These are phyloP conservation scores for Athrips mouffetella DNA, from an alignment of 2,888 invertebrate species.

Conservation along the genomic window DNA sequence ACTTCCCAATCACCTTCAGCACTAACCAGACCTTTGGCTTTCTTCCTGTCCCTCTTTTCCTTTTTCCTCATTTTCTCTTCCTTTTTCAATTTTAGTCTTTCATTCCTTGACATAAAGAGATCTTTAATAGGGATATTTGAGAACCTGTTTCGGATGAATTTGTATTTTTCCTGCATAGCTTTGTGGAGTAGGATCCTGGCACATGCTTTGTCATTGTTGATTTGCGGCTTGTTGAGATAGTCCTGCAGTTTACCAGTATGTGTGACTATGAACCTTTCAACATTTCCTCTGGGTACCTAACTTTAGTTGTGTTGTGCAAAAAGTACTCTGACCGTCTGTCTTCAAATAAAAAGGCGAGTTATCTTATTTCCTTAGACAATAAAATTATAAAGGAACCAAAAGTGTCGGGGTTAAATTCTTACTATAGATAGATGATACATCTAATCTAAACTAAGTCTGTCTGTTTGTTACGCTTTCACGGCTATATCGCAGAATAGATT, in stretches of 20 bases:
- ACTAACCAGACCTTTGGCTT: constrained; percentile 33
- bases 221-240: constrained; percentile 55
- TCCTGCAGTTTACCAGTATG: constrained; percentile 55
- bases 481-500: no score
- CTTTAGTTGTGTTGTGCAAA: no score
- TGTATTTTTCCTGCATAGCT: constrained; percentile 59
- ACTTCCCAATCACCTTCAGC: constrained; percentile 55
- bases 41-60: constrained; percentile 44
- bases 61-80: constrained; percentile 59
- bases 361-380: no score
- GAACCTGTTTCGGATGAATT: constrained; percentile 52
- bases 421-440: no score
- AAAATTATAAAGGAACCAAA: no score
- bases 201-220: constrained; percentile 60
- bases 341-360: no score
- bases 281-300: no score
- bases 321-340: no score
- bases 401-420: no score
- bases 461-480: no score
- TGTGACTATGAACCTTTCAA: constrained; percentile 63
- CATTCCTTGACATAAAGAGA: constrained; percentile 63
- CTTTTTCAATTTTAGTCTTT: constrained; percentile 60
- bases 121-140: constrained; percentile 61
- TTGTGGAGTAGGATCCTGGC: constrained; percentile 64
- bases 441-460: no score